phyloP scores from a whole-genome alignment of 1,140 invertebrate genomes.

The Zophobas morio region DNA sequence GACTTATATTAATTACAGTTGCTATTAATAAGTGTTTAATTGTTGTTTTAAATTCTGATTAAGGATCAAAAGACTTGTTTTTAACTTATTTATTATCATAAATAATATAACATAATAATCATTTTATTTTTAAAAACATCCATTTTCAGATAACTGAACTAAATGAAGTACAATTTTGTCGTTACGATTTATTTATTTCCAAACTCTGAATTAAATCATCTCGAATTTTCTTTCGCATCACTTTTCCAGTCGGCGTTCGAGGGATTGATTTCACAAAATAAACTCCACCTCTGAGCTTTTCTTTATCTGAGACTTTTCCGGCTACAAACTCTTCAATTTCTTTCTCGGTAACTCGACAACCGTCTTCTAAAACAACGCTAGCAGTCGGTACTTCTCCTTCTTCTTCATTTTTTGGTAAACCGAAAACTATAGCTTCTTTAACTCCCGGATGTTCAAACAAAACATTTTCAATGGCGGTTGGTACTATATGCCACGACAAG shows the following conservation, averaged over 20 bases:
- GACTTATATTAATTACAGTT: too few species aligned
- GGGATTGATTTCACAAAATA: conserved; percentile 9
- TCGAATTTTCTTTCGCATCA: background rate
- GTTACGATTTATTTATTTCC: too few species aligned
- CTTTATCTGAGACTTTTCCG: conserved; percentile 3
- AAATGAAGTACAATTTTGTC: too few species aligned
- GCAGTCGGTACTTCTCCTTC: conserved; percentile 78
- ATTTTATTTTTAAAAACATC: too few species aligned
- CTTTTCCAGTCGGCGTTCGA: conserved; percentile 23
- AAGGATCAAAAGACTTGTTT: too few species aligned
- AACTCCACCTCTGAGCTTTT: conserved; percentile 28
- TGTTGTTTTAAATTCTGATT: too few species aligned
- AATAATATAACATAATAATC: too few species aligned
- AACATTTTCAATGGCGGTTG: conserved; percentile 85
- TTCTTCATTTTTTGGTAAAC: conserved; percentile 73
- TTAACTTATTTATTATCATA: too few species aligned
- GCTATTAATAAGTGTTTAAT: too few species aligned
- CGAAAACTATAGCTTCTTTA: conserved; percentile 81
- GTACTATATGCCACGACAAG: conserved; percentile 63
- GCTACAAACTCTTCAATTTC: conserved; percentile 32
- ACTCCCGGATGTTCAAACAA: conserved; percentile 79
- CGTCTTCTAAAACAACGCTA: conserved; percentile 70
- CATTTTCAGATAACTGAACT: too few species aligned
- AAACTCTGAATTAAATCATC: conserved; percentile 12
- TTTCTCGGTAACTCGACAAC: background rate